Evolutionary conservation across 2,888 invertebrate genomes (phyloP), one percentile per base, ranked within the genome.

Genomic region (Cantharis flavilabris): DNA sequence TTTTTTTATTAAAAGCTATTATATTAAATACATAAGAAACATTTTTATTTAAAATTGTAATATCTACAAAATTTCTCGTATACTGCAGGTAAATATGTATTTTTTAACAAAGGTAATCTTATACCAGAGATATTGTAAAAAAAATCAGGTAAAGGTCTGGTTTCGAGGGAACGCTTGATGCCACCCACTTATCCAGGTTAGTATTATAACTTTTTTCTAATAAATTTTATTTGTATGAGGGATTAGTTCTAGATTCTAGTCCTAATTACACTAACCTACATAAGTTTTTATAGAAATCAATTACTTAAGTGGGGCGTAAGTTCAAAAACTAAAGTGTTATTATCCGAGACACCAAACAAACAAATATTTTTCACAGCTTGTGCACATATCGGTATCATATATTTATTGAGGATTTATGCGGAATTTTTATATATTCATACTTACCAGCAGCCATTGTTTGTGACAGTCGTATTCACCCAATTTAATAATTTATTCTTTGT

Each of bases 371-470:
- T 49, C 49, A 49, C 49, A 49, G 49, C 49, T 49, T 7, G n/a
- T 49, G 9, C 7, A n/a, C n/a, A 49, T 49, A 49, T 49, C 49
- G 49, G 49, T 49, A 49, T 49, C 49, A 49, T n/a, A 49, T n/a
- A 49, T 49, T 49, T 49, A 49, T 49, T 7, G 49, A 49, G 49
- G n/a, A 49, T 49, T 49, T 49, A 49, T 49, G 49, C n/a, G 49
- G 49, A 49, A 49, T 49, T 49, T 49, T n/a, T n/a, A 49, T 49
- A 49, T 49, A 49, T 49, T 49, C 10, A 33, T 77, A 78, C 78
- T 75, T 75, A 78, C 78, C 78, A 16, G 78, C 78, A 72, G 78
- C 78, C 78, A 78, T 78, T 26, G 75, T 75, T 28, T 28, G 5
- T 33, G 20, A 33, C 13, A 62, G 73, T n/a, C 69, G 69, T 28